Evolutionary conservation across 2,797 vertebrate genomes (phyloP), one percentile per base, ranked within the genome.

Genomic region (Scarus forsteni): DNA sequence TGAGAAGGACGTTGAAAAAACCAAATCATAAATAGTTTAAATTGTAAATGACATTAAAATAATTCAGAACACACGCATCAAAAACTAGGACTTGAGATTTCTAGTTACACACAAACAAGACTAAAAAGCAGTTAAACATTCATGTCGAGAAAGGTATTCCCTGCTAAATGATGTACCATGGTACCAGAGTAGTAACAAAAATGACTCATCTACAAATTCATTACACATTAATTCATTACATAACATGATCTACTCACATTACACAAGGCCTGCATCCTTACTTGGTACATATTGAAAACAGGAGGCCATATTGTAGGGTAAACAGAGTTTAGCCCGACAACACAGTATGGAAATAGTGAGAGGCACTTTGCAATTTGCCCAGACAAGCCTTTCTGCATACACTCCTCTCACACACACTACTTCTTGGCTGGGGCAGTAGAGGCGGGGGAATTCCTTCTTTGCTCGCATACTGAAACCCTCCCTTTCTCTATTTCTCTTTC

Each of bases 361-460:
- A 76, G 89, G 88, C 81, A 78, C 82, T 89, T 85, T 83, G 85
- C 85, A 90, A 89, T 94, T 92, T 92, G 92, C 90, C 91, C 91
- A 87, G 92, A 92, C 92, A 94, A 93, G 93, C 85, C 91, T 88
- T 79, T 80, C 63, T 86, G 80, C 86, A 63, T 68, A 80, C 88
- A 85, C 87, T 84, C 78, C 71, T 64, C 56, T 80, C 84, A 66
- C 85, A 88, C 83, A 60, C 79, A 60, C 71, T 7, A 83, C 85
- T 92, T 87, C 85, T 93, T 92, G 91, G 91, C 90, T 78, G 42
- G 85, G 89, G 84, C 85, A 81, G 87, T 83, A 83, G 87, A 94
- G 94, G 94, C 83, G 92, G 94, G 94, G 94, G 92, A 95, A 95
- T 95, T 95, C 94, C 94, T 95, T 85, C 80, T 91, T 89, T 67